Evolutionary conservation across 1,140 invertebrate species (phyloP), one percentile per base, ranked within the genome.

Genomic region (Drosophila elegans): DNA sequence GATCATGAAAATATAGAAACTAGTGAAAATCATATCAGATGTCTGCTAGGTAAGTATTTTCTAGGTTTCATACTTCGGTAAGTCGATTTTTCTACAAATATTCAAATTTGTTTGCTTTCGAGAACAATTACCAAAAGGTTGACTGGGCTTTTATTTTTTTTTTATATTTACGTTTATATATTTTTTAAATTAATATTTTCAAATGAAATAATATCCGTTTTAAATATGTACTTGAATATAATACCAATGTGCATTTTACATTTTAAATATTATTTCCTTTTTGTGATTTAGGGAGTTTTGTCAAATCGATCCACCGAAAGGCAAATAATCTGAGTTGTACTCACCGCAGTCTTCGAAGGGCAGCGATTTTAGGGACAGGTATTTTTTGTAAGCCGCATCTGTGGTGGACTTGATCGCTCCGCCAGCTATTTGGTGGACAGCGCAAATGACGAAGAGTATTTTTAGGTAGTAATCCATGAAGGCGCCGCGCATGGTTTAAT

Each of bases 331-430:
- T 41, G 6, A 1, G 12, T 6, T 29, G n/a, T 54, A 89, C 84
- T 89, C 42, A 89, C 84, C 84, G 62, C 84, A 89, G 44, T 89
- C 84, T 61, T 89, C 84, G 9, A 89, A 89, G 2, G 84, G 73
- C 27, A 89, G 36, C n/a, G 83, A 89, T 36, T 48, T 69, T 6
- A 89, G 13, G 25, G 80, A 42, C 27, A 80, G 25, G 5, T 68
- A 56, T 51, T 90, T 89, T 32, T 89, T 89, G 42, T 84, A 84
- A 21, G 59, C 84, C 9, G 63, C 77, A 51, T 84, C 77, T 4
- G 61, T 66, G 10, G 46, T 74, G 2, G 64, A 48, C 12, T 53
- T 77, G 12, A 78, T 51, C 10, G 56, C 32, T n/a, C 53, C 56
- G 4, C 76, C 64, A 27, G 54, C 21, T 46, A 78, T 39, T 48